A percentile compares a stretch with the other conserved stretches of the same genome.
Evolutionary conservation across 2,113 vertebrate genomes (phyloP).

Genomic region (Engraulis encrasicolus): DNA sequence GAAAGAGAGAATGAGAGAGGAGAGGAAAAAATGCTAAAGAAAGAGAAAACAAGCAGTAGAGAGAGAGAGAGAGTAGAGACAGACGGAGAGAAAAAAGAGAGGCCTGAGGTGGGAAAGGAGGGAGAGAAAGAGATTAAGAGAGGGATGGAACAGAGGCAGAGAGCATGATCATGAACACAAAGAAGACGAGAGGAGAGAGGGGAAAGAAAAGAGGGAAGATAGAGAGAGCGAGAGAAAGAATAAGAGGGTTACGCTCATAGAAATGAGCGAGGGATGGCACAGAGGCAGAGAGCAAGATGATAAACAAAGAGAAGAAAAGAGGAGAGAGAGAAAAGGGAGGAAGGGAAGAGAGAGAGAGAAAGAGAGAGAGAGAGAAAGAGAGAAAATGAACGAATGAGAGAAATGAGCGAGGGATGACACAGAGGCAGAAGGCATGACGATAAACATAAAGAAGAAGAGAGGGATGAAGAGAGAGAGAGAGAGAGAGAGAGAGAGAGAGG

Average conservation of each 20-base stretch:
- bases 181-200: no score
- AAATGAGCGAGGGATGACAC: constrained; percentile 41
- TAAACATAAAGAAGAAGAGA: constrained; percentile 57
- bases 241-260: no score
- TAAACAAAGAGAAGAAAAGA: no score
- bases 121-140: constrained; percentile 45
- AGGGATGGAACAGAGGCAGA: no score
- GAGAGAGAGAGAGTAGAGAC: constrained; percentile 49
- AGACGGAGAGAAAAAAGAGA: no score
- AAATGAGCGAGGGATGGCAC: no score
- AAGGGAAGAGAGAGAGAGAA: constrained; percentile 55
- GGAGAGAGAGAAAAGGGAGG: constrained; percentile 47
- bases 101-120: constrained; percentile 53
- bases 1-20: constrained; percentile 52
- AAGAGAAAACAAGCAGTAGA: constrained; percentile 53
- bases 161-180: no score
- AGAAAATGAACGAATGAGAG: neutral
- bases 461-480: constrained; percentile 44
- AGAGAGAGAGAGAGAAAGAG: constrained; percentile 45
- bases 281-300: no score
- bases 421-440: no score
- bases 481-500: constrained; percentile 49
- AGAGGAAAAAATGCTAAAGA: constrained; percentile 36
- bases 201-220: constrained; percentile 47
- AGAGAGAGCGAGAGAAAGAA: constrained; percentile 50